These are phyloP conservation scores for Ascaphus truei DNA, from an alignment of 2,113 vertebrate species.

Conservation along the genomic window DNA sequence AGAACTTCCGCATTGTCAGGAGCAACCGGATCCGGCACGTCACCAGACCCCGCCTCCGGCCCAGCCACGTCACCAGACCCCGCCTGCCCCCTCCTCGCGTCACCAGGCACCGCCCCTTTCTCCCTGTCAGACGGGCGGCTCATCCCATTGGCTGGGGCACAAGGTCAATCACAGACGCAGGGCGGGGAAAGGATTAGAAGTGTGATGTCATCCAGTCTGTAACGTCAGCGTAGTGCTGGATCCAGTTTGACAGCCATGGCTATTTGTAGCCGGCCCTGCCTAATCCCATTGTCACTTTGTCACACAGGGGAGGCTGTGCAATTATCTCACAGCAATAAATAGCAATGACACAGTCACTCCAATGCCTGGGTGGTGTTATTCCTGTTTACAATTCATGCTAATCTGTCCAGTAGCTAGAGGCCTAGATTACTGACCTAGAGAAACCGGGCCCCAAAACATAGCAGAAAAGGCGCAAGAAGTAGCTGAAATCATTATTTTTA, in stretches of 20 bases:
- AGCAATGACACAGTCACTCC: too few relatives aligned
- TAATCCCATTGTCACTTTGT: slow-evolving; percentile 23
- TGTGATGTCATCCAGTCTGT: not conserved
- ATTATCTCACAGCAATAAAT: not conserved
- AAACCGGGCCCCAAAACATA: too few relatives aligned
- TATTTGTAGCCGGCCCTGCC: not conserved
- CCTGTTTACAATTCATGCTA: too few relatives aligned
- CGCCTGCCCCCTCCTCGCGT: not conserved
- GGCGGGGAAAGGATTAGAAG: not conserved
- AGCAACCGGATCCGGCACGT: not conserved
- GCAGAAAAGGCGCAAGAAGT: too few relatives aligned
- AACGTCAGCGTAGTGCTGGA: not conserved
- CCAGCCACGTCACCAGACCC: not conserved
- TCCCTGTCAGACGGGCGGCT: too few relatives aligned
- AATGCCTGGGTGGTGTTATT: too few relatives aligned
- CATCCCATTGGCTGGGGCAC: not conserved
- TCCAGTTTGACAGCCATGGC: not conserved
- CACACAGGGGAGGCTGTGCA: not conserved
- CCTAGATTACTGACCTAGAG: too few relatives aligned
- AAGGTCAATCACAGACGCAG: not conserved
- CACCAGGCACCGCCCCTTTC: too few relatives aligned
- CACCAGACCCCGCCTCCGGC: not conserved
- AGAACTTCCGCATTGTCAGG: slow-evolving; percentile 18
- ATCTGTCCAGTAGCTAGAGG: too few relatives aligned
- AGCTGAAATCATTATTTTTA: too few relatives aligned